Conservation (phyloP, 1,140 invertebrate genomes). For the Pomacea maculata region DNA sequence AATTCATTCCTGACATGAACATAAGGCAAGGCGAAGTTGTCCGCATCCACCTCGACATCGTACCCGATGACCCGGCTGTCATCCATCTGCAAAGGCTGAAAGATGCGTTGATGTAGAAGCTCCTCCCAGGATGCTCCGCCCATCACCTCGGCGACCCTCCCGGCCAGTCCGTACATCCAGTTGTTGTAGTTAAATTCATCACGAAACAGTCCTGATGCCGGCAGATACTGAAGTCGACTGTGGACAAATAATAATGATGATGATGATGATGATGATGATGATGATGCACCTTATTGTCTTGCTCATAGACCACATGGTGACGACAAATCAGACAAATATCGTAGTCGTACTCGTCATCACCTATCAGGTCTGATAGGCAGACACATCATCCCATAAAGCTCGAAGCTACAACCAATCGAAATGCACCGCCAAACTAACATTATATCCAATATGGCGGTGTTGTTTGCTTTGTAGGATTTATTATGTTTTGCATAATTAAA, state of each 20-base stretch:
- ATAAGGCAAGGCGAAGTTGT: constrained; percentile 25
- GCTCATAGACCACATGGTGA: too few species aligned
- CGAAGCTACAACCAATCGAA: too few species aligned
- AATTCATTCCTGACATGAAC: constrained; percentile 15
- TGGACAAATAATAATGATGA: not conserved
- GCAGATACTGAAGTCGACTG: constrained; percentile 22
- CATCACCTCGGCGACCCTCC: constrained; percentile 20
- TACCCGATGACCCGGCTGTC: constrained; percentile 14
- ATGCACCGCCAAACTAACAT: too few species aligned
- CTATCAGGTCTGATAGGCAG: too few species aligned
- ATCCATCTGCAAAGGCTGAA: constrained; percentile 26
- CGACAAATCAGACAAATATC: too few species aligned
- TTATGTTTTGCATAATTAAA: too few species aligned
- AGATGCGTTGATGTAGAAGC: constrained; percentile 18
- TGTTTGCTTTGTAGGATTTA: too few species aligned
- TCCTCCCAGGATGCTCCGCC: constrained; percentile 25
- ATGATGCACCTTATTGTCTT: too few species aligned
- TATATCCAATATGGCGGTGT: too few species aligned
- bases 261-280: too few species aligned
- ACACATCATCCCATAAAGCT: too few species aligned
- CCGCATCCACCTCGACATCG: not conserved
- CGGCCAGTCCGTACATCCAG: constrained; percentile 30
- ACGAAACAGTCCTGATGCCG: constrained; percentile 2
- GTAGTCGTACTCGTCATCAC: too few species aligned
- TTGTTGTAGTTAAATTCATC: constrained; percentile 32